Percentiles rank a stretch among this genome's conserved stretches.
Evolutionary conservation across 1,140 invertebrate genomes (phyloP).

Genomic region (Mactra quadrangularis): DNA sequence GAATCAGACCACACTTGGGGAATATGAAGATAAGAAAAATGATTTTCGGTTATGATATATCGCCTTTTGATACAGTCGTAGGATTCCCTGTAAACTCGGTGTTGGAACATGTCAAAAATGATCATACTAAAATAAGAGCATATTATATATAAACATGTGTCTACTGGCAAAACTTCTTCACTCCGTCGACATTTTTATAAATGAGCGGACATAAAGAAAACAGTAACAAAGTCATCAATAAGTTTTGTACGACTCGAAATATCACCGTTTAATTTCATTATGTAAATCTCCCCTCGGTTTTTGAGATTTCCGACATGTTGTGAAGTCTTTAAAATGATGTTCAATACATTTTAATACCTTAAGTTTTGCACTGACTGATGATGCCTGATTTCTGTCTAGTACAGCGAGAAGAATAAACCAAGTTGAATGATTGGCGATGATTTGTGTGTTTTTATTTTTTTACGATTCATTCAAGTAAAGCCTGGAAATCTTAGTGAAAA

Average conservation of each 20-base stretch:
- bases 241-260: too few relatives aligned
- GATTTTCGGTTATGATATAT: constrained; percentile 64
- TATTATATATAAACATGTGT: too few relatives aligned
- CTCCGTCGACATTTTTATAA: too few relatives aligned
- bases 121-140: background rate
- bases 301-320: too few relatives aligned
- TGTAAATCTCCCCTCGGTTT: too few relatives aligned
- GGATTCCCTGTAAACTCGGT: background rate
- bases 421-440: constrained; percentile 37
- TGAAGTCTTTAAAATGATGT: constrained; percentile 1
- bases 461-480: background rate
- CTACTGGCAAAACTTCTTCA: too few relatives aligned
- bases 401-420: constrained; percentile 35
- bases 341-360: constrained; percentile 6
- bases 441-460: constrained; percentile 4
- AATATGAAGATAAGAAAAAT: constrained; percentile 61
- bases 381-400: background rate
- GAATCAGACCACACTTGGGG: constrained; percentile 58
- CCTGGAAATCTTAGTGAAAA: constrained; percentile 8
- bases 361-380: background rate
- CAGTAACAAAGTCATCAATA: too few relatives aligned
- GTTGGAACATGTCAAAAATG: constrained; percentile 11
- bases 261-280: too few relatives aligned
- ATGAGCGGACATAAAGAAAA: too few relatives aligned
- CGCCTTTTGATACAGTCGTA: constrained; percentile 57